Evolutionary conservation across 2,888 invertebrate genomes (phyloP).

Genomic region (Vesta saturnalis): DNA sequence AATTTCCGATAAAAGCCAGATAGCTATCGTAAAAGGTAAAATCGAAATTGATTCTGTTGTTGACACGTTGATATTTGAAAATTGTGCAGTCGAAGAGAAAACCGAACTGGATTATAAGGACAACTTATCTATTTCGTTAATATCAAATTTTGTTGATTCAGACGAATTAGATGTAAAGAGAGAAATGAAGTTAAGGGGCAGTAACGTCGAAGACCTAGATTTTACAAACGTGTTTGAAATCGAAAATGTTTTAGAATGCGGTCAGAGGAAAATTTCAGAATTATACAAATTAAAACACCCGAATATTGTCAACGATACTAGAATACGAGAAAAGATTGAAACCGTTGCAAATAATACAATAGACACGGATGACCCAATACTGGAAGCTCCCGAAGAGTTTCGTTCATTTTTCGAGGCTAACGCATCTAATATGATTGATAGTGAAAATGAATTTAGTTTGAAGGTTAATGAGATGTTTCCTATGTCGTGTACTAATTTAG

Average conservation of each 20-base stretch:
- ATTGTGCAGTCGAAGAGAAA: conserved; percentile 7
- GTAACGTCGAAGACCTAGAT: conserved; percentile 20
- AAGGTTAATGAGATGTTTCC: conserved; percentile 11
- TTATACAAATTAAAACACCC: conserved; percentile 14
- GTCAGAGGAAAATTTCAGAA: too few species aligned
- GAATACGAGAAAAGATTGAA: conserved; percentile 13
- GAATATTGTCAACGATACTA: not conserved
- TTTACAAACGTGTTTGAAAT: conserved; percentile 21
- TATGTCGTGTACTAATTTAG: conserved; percentile 17
- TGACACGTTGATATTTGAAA: conserved; percentile 13
- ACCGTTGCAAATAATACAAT: not conserved
- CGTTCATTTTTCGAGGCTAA: conserved; percentile 32
- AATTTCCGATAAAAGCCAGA: conserved; percentile 24
- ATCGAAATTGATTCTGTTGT: conserved; percentile 24
- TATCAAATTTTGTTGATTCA: conserved; percentile 17
- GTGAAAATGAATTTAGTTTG: not conserved
- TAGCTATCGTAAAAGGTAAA: conserved; percentile 13
- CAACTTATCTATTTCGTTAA: conserved; percentile 2
- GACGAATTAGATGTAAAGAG: conserved; percentile 6
- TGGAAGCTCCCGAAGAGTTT: conserved; percentile 52
- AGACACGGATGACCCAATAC: conserved; percentile 30
- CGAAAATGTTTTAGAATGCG: conserved; percentile 14
- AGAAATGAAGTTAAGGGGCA: conserved; percentile 15
- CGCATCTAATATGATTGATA: not conserved
- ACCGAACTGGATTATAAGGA: conserved; percentile 3